A percentile compares a stretch with the other conserved stretches of the same genome.
Conservation (phyloP, 2,797 vertebrate genomes). For the Paedocypris micromegethes region DNA sequence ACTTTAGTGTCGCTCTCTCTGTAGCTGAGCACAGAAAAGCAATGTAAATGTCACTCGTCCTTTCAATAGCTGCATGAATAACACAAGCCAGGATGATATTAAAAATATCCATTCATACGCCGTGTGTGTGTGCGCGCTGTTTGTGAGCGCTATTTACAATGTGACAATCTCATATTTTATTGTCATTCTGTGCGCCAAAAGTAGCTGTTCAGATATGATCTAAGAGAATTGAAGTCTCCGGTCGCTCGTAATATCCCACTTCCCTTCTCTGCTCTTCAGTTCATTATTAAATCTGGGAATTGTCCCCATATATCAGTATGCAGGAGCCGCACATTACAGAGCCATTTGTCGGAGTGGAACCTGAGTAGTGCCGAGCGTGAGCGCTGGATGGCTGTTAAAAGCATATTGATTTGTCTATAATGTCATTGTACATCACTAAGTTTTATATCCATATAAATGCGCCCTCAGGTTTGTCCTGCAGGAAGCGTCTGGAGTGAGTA, state of each 20-base stretch:
- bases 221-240: conserved; percentile 62
- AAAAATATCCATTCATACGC: not conserved
- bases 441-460: conserved; percentile 68
- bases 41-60: too few relatives aligned
- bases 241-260: conserved; percentile 58
- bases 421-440: conserved; percentile 71
- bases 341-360: conserved; percentile 65
- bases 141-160: not conserved
- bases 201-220: conserved; percentile 71
- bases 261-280: conserved; percentile 52
- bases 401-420: conserved; percentile 77
- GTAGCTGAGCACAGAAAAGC: too few relatives aligned
- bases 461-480: conserved; percentile 53
- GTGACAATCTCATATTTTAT: conserved; percentile 59
- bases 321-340: conserved; percentile 67
- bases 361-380: conserved; percentile 55
- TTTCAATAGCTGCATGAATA: too few relatives aligned
- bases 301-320: conserved; percentile 71
- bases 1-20: too few relatives aligned
- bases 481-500: conserved; percentile 48
- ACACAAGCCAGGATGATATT: too few relatives aligned
- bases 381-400: conserved; percentile 74
- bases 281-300: conserved; percentile 78
- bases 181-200: conserved; percentile 64
- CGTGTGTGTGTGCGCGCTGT: not conserved